Conservation (phyloP, 1,140 invertebrate species). For the Holcopasites calliopsidis region DNA sequence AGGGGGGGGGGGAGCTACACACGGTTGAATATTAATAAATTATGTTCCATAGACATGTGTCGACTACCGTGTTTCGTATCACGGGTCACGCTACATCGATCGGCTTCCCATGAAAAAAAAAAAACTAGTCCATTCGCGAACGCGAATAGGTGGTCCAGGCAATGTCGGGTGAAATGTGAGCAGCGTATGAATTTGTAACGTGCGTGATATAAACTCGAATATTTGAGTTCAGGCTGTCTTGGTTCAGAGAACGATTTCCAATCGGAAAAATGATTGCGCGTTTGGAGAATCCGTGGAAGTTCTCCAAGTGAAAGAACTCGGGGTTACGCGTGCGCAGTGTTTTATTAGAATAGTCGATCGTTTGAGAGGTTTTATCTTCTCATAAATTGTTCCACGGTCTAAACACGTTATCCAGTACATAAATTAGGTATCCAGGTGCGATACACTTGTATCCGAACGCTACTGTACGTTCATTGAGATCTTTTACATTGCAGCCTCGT, state of each 20-base stretch:
- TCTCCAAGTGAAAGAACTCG: slow-evolving; percentile 14
- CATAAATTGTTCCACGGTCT: slow-evolving; percentile 7
- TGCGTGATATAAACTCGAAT: not conserved
- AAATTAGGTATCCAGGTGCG: slow-evolving; percentile 4
- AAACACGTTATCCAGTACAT: slow-evolving; percentile 4
- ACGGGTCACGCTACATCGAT: not conserved
- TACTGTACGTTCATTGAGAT: too few relatives aligned
- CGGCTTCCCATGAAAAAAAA: not conserved
- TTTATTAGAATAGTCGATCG: slow-evolving; percentile 18
- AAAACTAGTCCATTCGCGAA: slow-evolving; percentile 29
- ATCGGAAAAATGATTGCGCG: not conserved
- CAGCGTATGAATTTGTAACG: not conserved
- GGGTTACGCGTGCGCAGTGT: not conserved
- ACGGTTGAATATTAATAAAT: slow-evolving; percentile 40
- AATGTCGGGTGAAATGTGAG: not conserved
- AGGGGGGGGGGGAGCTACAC: not conserved
- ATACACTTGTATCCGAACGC: too few relatives aligned
- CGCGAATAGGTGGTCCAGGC: not conserved
- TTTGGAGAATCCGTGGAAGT: slow-evolving; percentile 11
- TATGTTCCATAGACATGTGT: slow-evolving; percentile 31
- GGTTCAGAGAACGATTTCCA: too few relatives aligned
- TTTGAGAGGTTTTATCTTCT: not conserved
- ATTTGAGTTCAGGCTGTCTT: too few relatives aligned
- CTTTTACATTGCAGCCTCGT: not conserved
- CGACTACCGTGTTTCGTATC: not conserved